phyloP scores from a whole-genome alignment of 1,140 invertebrate species.

The Copidosoma floridanum region DNA sequence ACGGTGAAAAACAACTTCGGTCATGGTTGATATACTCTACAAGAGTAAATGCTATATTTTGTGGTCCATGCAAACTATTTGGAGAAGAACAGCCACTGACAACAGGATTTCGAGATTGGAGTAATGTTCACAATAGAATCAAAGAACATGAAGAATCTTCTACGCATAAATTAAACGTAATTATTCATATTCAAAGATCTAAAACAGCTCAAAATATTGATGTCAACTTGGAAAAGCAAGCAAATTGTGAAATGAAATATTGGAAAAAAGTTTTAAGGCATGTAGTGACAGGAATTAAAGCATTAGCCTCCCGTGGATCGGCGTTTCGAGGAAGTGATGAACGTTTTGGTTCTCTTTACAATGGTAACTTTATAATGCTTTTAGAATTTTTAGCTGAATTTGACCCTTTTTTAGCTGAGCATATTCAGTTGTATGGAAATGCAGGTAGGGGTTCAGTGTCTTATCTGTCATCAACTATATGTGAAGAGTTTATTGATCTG shows the following conservation, averaged over 20 bases:
- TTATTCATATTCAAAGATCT: not conserved
- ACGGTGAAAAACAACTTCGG: not conserved
- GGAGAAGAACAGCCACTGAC: not conserved
- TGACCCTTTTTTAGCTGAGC: slow-evolving; percentile 31
- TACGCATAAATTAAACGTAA: not conserved
- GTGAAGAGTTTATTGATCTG: slow-evolving; percentile 16
- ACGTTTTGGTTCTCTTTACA: slow-evolving; percentile 27
- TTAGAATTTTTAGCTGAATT: slow-evolving; percentile 32
- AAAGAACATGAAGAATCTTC: not conserved
- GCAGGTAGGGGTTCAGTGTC: not conserved
- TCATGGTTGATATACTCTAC: slow-evolving; percentile 1
- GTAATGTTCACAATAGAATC: not conserved
- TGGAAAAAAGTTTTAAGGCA: not conserved
- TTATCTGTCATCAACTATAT: not conserved
- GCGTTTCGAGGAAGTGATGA: slow-evolving; percentile 32
- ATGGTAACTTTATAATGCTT: slow-evolving; percentile 33
- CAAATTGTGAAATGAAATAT: not conserved
- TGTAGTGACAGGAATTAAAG: not conserved
- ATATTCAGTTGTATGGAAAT: slow-evolving; percentile 29
- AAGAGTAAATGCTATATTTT: not conserved
- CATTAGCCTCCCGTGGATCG: slow-evolving; percentile 17
- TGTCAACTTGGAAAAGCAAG: not conserved
- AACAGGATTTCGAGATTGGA: not conserved
- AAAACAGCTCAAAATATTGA: not conserved
- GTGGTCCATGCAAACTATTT: not conserved